phyloP scores from a whole-genome alignment of 2,888 invertebrate species.

The Agriotes lineatus region DNA sequence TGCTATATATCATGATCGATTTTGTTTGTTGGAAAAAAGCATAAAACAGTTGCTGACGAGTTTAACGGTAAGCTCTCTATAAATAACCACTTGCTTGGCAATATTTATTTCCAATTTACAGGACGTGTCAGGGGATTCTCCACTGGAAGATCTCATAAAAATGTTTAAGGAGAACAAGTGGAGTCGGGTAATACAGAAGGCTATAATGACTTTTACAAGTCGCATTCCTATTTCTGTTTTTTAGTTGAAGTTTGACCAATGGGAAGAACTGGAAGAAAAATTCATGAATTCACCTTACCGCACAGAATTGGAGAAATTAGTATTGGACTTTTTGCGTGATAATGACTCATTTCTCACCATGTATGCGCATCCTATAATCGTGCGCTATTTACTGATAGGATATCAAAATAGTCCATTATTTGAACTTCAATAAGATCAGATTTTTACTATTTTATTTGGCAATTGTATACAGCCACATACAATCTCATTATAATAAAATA shows the following conservation, averaged over 20 bases:
- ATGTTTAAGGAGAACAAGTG: conserved; percentile 55
- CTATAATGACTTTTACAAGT: neutral
- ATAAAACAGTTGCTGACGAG: conserved; percentile 54
- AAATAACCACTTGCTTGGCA: neutral
- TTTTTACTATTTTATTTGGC: too few species aligned
- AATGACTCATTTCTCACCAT: conserved; percentile 59
- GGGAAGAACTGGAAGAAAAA: conserved; percentile 53
- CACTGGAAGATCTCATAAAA: conserved; percentile 55
- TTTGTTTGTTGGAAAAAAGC: conserved; percentile 65
- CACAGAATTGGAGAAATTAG: conserved; percentile 55
- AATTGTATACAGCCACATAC: too few species aligned
- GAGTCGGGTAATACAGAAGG: conserved; percentile 53
- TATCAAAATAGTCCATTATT: conserved; percentile 60
- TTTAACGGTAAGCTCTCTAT: conserved; percentile 26
- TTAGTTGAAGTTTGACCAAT: conserved; percentile 53
- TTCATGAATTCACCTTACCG: conserved; percentile 55
- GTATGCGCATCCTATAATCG: conserved; percentile 62
- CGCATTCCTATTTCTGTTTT: conserved; percentile 34
- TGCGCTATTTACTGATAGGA: conserved; percentile 56
- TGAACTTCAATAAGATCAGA: conserved; percentile 40
- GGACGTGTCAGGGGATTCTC: conserved; percentile 50
- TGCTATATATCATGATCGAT: conserved; percentile 74
- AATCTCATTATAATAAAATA: too few species aligned
- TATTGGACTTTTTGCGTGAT: conserved; percentile 59
- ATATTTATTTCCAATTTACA: conserved; percentile 38